These are phyloP conservation scores for Spodoptera littoralis DNA, from an alignment of 2,888 invertebrate genomes.

Conservation along the genomic window DNA sequence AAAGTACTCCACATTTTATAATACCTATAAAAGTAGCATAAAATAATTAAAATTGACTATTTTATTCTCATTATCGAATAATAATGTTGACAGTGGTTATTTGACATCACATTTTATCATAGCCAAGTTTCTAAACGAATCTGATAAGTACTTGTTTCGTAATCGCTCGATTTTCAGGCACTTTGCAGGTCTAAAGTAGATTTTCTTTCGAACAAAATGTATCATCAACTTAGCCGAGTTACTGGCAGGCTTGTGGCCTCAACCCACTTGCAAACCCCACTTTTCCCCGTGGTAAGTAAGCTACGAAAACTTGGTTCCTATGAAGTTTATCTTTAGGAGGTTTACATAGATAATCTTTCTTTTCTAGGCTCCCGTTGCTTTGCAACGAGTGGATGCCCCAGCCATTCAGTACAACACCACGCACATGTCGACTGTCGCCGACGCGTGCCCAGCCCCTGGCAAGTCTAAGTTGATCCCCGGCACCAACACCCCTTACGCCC, in stretches of 20 bases:
- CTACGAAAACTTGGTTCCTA: slow-evolving; percentile 31
- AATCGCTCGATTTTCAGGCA: slow-evolving; percentile 74
- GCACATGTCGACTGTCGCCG: slow-evolving; percentile 80
- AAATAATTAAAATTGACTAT: too few species aligned
- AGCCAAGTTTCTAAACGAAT: slow-evolving; percentile 64
- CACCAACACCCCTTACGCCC: slow-evolving; percentile 79
- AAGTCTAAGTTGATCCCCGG: slow-evolving; percentile 77
- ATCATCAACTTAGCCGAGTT: slow-evolving; percentile 82
- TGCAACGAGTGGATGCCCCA: slow-evolving; percentile 83
- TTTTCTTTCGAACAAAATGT: slow-evolving; percentile 72
- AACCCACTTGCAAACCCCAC: slow-evolving; percentile 79
- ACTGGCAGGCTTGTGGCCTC: slow-evolving; percentile 82
- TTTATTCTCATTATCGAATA: background rate
- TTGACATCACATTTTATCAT: slow-evolving; percentile 6
- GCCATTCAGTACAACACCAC: slow-evolving; percentile 77
- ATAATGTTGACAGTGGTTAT: background rate
- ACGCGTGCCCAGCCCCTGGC: slow-evolving; percentile 74
- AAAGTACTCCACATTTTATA: too few species aligned
- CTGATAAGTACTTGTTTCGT: slow-evolving; percentile 82
- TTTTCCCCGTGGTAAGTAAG: slow-evolving; percentile 83
- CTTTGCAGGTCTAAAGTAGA: slow-evolving; percentile 51
- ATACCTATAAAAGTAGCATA: too few species aligned
- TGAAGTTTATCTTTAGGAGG: slow-evolving; percentile 32
- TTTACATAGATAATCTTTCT: slow-evolving; percentile 34
- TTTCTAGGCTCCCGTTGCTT: slow-evolving; percentile 78